These are phyloP conservation scores for Camponotus vicinus DNA, from an alignment of 1,140 invertebrate genomes.

Conservation along the genomic window DNA sequence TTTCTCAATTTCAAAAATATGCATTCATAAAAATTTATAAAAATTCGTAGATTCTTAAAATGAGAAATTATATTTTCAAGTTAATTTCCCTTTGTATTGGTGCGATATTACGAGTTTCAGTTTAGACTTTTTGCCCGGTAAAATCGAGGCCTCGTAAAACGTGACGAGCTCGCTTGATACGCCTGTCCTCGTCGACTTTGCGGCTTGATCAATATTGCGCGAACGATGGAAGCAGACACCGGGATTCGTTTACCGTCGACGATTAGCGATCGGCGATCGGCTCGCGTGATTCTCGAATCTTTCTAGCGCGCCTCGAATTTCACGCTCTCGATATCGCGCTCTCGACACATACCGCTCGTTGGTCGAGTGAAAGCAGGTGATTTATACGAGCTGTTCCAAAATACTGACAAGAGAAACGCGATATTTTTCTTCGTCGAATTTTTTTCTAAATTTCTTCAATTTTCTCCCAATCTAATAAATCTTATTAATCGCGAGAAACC, in stretches of 20 bases:
- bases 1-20: no score
- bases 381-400: slow-evolving; percentile 30
- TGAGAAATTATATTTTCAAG: not conserved
- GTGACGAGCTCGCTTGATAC: not conserved
- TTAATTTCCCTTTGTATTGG: not conserved
- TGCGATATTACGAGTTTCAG: not conserved
- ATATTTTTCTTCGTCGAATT: not conserved
- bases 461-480: no score
- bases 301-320: slow-evolving; percentile 48
- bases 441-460: not conserved
- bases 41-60: not conserved
- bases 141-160: slow-evolving; percentile 4
- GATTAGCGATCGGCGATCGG: slow-evolving; percentile 35
- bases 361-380: slow-evolving; percentile 40
- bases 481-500: not conserved
- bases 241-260: not conserved
- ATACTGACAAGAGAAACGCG: not conserved
- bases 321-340: slow-evolving; percentile 53
- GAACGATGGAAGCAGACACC: not conserved
- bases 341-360: slow-evolving; percentile 27
- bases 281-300: slow-evolving; percentile 24
- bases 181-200: slow-evolving; percentile 19
- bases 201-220: slow-evolving; percentile 42
- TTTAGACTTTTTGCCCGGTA: not conserved
- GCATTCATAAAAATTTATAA: no score